Conservation (phyloP, 2,888 invertebrate genomes). For the Loripinus fragilis region DNA sequence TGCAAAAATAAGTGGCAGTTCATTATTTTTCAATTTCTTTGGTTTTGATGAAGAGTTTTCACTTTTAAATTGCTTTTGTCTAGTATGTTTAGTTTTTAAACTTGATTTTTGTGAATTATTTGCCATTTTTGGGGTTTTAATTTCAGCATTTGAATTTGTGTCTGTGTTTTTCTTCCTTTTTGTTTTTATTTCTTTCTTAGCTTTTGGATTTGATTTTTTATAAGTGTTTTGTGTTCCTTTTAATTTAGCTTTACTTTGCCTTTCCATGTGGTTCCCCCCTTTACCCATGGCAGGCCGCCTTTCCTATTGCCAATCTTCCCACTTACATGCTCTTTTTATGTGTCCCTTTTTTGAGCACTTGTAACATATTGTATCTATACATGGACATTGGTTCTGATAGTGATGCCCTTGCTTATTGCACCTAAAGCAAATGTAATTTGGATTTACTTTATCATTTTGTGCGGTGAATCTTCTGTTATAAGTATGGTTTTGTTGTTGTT, state of each 20-base stretch:
- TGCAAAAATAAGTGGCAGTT: not conserved
- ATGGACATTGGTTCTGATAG: not conserved
- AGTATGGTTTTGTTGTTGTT: not conserved
- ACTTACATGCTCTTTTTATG: not conserved
- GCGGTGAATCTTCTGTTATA: no score
- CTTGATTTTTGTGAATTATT: not conserved
- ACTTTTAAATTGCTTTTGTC: not conserved
- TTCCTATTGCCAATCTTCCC: constrained; percentile 19
- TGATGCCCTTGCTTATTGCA: not conserved
- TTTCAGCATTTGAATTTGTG: not conserved
- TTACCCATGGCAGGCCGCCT: constrained; percentile 31
- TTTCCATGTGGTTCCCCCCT: constrained; percentile 39
- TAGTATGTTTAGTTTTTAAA: not conserved
- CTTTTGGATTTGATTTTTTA: no score
- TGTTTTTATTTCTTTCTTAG: not conserved
- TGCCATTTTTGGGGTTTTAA: not conserved
- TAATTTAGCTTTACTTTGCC: constrained; percentile 22
- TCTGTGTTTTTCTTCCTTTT: no score
- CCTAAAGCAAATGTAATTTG: not conserved
- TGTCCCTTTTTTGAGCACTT: constrained; percentile 22
- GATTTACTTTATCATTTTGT: not conserved
- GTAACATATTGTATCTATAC: not conserved
- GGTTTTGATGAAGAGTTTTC: not conserved
- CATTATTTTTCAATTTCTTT: not conserved
- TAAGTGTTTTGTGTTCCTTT: not conserved